Base-by-base conservation (phyloP, 2,113 vertebrate genomes). In the Sturnira hondurensis region DNA sequence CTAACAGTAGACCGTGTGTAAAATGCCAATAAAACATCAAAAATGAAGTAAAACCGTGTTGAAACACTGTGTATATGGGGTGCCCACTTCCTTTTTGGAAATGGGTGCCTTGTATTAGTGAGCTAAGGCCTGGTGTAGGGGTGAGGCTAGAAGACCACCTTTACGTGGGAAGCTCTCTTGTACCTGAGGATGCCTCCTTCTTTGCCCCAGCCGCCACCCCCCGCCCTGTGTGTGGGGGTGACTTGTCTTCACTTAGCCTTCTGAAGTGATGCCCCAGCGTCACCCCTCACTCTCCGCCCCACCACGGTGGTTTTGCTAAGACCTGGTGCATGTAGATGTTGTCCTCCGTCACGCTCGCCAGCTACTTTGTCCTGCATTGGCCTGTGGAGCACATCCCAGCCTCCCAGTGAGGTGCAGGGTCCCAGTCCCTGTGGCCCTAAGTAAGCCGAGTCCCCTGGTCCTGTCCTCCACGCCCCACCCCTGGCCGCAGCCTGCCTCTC, bases 111-210 rank as follows among this genome's bases (percentile, higher is more conserved):
- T 7, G 61, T 70, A 61, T 26, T 63, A 1, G 0, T 52, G 85
- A 70, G 43, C 4, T 24, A 2, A 7, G 41, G 43, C n/a, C 1
- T 8, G 7, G 13, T 0, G 4, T 0, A 0, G 52, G 33, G 4
- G 41, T 58, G 24, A 10, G 8, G n/a, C 52, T 0, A 3, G 33
- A 26, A 14, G n/a, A 10, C 89, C 7, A 4, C 9, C 1, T 10
- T 28, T 22, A 2, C 19, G 33, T 7, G 6, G 24, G 73, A 16
- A 15, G 63, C 2, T 4, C 74, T 31, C 54, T 17, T 14, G 54
- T 7, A 65, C 43, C 61, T 24, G 67, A 7, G 5, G 14, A 19
- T 83, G 31, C 17, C 26, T 58, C 78, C 80, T 61, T 28, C 20
- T 43, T 19, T 58, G 20, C 26, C 65, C 65, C 33, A 2, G 6